A percentile compares a stretch with the other conserved stretches of the same genome.
Conservation (phyloP, 1,140 invertebrate genomes). For the Armadillidium nasatum region DNA sequence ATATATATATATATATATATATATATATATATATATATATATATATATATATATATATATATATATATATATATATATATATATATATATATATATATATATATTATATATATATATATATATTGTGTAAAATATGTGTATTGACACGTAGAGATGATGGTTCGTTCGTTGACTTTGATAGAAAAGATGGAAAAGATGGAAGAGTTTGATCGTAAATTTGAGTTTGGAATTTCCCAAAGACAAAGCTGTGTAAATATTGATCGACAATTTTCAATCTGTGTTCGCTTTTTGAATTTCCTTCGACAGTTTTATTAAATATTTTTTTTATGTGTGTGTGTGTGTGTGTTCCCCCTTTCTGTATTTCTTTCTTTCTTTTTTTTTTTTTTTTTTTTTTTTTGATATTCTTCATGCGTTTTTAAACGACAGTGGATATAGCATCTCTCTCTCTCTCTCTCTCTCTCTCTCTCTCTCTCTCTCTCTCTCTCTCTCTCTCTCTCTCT, state of each 20-base stretch:
- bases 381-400: no score
- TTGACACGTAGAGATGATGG: not conserved
- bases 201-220: not conserved
- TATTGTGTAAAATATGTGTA: not conserved
- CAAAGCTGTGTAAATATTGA: slow-evolving; percentile 4
- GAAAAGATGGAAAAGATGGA: not conserved
- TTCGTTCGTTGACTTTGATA: not conserved
- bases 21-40: not conserved
- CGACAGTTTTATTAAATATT: slow-evolving; percentile 1
- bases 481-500: not conserved
- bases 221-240: not conserved
- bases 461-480: not conserved
- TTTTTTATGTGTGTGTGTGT: no score
- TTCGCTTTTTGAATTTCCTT: not conserved
- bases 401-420: no score
- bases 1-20: not conserved
- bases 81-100: slow-evolving; percentile 8
- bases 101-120: not conserved
- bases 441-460: not conserved
- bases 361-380: not conserved
- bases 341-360: not conserved
- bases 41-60: not conserved
- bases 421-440: not conserved
- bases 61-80: slow-evolving; percentile 4
- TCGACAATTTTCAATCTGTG: not conserved